Percentiles rank a stretch among this genome's conserved stretches.
phyloP scores from a whole-genome alignment of 2,113 vertebrate genomes.

The Tupaia tana region DNA sequence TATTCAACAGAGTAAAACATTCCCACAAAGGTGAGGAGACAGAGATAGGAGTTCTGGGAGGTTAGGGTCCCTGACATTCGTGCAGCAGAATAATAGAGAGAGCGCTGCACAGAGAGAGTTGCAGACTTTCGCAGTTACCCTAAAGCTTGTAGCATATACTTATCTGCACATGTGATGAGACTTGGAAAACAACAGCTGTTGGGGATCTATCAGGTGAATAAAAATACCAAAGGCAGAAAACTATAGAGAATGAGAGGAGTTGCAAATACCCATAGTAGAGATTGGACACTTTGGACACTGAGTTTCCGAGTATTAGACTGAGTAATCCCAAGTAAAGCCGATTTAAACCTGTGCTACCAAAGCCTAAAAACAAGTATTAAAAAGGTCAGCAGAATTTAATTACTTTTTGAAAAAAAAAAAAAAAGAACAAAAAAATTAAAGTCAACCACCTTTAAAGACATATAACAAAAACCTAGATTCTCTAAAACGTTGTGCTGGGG shows the following conservation, averaged over 20 bases:
- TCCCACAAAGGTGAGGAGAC: accelerated
- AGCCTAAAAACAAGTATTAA: neutral
- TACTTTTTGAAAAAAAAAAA: neutral
- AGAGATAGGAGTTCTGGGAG: neutral
- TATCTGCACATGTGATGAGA: no score
- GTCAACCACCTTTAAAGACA: neutral
- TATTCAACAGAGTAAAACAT: neutral
- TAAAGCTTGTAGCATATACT: accelerated
- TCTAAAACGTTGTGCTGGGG: neutral
- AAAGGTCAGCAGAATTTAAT: neutral
- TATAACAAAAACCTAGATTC: neutral
- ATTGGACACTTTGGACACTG: accelerated
- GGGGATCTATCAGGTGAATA: accelerated
- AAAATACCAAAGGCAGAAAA: accelerated
- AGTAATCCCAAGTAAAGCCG: neutral
- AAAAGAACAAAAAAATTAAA: neutral
- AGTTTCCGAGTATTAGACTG: no score
- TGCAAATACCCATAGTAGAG: accelerated
- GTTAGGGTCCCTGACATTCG: accelerated
- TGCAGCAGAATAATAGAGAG: accelerated
- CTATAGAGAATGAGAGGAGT: neutral
- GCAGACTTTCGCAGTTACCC: accelerated
- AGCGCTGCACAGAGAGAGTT: no score
- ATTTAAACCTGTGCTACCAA: accelerated
- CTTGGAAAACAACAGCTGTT: neutral